A percentile compares a stretch with the other conserved stretches of the same genome.
phyloP scores from a whole-genome alignment of 2,113 vertebrate genomes.

The Catharus minimus region DNA sequence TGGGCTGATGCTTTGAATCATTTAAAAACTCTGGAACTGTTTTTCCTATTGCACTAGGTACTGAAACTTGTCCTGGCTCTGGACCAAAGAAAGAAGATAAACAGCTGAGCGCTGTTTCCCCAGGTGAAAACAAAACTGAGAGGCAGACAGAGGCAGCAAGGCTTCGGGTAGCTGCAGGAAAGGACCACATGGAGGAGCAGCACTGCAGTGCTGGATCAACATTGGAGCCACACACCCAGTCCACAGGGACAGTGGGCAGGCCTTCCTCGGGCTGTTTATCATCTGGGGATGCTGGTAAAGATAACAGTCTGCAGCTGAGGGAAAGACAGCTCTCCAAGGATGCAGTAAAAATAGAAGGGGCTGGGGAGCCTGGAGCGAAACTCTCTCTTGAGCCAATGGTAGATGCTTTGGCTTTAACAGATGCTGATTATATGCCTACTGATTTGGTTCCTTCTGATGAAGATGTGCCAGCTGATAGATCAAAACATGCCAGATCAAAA shows the following conservation, averaged over 20 bases:
- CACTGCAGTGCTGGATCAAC: conserved; percentile 38
- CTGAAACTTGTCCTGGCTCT: conserved; percentile 48
- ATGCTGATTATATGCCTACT: conserved; percentile 33
- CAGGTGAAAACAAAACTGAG: neutral
- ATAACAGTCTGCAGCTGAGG: conserved; percentile 49
- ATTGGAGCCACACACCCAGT: conserved; percentile 60
- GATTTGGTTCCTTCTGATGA: conserved; percentile 26
- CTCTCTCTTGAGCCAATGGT: conserved; percentile 29
- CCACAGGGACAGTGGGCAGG: conserved; percentile 54
- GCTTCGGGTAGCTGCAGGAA: conserved; percentile 18
- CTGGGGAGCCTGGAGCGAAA: conserved; percentile 7
- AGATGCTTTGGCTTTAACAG: conserved; percentile 48
- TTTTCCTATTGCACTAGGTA: conserved; percentile 70
- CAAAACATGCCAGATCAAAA: conserved; percentile 41
- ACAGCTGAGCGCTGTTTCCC: neutral
- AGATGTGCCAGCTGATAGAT: conserved; percentile 39
- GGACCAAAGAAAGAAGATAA: conserved; percentile 52
- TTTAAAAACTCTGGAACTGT: conserved; percentile 54
- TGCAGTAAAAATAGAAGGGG: conserved; percentile 38
- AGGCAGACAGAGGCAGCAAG: neutral
- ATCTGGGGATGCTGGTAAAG: conserved; percentile 32
- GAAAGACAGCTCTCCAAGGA: conserved; percentile 48
- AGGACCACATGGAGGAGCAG: conserved; percentile 70
- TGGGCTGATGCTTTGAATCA: conserved; percentile 37
- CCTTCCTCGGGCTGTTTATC: conserved; percentile 44